Conservation (phyloP, 2,888 invertebrate species). For the Anaspis maculata region DNA sequence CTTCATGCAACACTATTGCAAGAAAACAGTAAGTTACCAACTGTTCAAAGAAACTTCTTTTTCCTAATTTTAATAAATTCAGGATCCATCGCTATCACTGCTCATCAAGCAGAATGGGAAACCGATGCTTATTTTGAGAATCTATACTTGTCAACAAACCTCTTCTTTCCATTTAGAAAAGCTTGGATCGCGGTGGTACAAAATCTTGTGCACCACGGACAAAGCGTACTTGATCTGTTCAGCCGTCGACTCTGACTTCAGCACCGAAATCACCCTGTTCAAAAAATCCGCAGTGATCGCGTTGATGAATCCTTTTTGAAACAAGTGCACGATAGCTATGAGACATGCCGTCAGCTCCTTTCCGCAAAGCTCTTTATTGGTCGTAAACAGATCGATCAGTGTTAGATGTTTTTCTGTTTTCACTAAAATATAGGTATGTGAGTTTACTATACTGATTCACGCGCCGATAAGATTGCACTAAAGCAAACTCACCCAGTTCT, state of each 20-base stretch:
- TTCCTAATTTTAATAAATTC: no score
- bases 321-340: conserved; percentile 29
- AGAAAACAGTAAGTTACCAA: no score
- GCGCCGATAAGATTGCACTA: no score
- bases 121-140: not conserved
- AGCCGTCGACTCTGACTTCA: conserved; percentile 15
- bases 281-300: conserved; percentile 24
- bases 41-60: no score
- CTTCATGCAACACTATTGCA: no score
- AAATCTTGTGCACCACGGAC: conserved; percentile 32
- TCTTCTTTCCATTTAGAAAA: conserved; percentile 29
- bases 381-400: conserved; percentile 18
- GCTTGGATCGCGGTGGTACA: conserved; percentile 20
- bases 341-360: conserved; percentile 23
- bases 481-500: conserved; percentile 33
- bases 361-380: conserved; percentile 13
- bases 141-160: conserved; percentile 13
- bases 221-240: conserved; percentile 28
- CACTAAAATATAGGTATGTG: conserved; percentile 21
- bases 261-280: conserved; percentile 25
- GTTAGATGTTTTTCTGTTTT: conserved; percentile 12
- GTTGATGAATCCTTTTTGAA: conserved; percentile 26
- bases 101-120: not conserved
- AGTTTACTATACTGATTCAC: no score
- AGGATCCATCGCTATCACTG: no score